These are phyloP conservation scores for Onychomys torridus DNA, from an alignment of 2,797 vertebrate species.

Conservation along the genomic window DNA sequence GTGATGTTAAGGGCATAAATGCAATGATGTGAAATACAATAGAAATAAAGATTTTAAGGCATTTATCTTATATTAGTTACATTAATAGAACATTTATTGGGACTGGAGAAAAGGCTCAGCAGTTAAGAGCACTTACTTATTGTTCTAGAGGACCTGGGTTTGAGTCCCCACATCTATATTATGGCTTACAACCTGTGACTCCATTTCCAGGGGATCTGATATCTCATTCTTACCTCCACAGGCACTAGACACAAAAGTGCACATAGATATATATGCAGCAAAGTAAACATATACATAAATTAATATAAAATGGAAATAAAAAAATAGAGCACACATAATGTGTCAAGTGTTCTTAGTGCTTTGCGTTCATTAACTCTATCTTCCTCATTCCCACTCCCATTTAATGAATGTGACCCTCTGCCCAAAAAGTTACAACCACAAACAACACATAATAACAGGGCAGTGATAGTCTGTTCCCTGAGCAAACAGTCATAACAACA, in stretches of 20 bases:
- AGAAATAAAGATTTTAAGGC: background rate
- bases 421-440: constrained; percentile 18
- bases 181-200: background rate
- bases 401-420: background rate
- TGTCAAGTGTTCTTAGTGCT: background rate
- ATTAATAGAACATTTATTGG: background rate
- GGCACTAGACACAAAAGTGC: background rate
- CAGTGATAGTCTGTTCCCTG: background rate
- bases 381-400: background rate
- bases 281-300: background rate
- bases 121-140: background rate
- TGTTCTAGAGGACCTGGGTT: background rate
- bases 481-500: background rate
- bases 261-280: background rate
- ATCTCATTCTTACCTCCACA: background rate
- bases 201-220: background rate
- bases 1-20: background rate
- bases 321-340: background rate
- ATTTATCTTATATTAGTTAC: background rate
- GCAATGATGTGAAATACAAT: background rate
- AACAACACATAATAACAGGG: background rate
- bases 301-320: background rate
- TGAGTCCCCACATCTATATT: background rate
- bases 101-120: background rate
- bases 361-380: background rate